Conservation (phyloP, 2,888 invertebrate genomes). For the Halocaridina rubra region DNA sequence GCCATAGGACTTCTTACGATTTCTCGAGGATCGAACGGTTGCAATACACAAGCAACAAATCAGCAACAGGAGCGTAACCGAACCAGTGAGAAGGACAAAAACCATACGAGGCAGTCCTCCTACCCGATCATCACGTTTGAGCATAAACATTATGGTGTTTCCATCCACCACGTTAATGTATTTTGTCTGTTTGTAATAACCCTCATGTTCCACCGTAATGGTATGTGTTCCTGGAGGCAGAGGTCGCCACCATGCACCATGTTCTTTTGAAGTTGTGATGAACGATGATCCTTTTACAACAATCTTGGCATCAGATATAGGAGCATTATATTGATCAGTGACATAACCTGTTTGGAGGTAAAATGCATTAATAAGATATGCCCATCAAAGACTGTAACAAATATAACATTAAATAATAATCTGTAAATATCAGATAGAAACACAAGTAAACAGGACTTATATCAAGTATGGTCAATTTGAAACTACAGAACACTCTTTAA, state of each 20-base stretch:
- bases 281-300: slow-evolving; percentile 18
- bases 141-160: slow-evolving; percentile 22
- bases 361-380: no score
- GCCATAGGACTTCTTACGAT: slow-evolving; percentile 42
- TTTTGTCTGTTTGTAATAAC: slow-evolving; percentile 31
- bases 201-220: neutral
- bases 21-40: slow-evolving; percentile 17
- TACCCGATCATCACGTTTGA: slow-evolving; percentile 35
- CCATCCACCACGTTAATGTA: slow-evolving; percentile 21
- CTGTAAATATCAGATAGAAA: neutral
- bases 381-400: no score
- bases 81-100: slow-evolving; percentile 41
- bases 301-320: slow-evolving; percentile 12
- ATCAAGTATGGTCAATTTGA: no score
- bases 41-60: slow-evolving; percentile 32
- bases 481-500: no score
- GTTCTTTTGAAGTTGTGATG: slow-evolving; percentile 6
- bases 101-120: slow-evolving; percentile 33
- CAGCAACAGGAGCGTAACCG: slow-evolving; percentile 31
- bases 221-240: slow-evolving; percentile 17
- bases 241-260: slow-evolving; percentile 42
- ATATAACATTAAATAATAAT: neutral
- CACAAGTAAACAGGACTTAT: no score
- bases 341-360: slow-evolving; percentile 29
- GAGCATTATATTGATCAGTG: slow-evolving; percentile 4